Percentiles rank a stretch among this genome's conserved stretches.
Conservation (phyloP, 2,888 invertebrate species). For the Artemia sinica region DNA sequence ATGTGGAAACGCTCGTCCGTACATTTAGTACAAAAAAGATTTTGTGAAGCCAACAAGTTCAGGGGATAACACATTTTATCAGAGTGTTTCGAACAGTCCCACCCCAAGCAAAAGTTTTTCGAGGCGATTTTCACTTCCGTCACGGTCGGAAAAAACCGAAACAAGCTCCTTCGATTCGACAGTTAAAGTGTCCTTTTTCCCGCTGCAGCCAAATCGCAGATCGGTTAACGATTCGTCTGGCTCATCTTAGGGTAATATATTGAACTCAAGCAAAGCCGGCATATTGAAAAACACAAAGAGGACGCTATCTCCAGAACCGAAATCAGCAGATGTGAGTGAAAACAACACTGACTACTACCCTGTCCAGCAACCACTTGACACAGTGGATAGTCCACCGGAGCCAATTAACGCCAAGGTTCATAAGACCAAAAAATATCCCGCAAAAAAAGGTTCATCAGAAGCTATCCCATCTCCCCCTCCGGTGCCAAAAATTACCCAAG, state of each 20-base stretch:
- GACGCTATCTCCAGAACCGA: background rate
- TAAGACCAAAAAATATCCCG: background rate
- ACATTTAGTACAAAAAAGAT: background rate
- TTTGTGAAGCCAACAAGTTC: background rate
- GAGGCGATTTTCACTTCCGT: conserved; percentile 2
- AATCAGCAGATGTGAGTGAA: background rate
- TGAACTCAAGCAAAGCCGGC: background rate
- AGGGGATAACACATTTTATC: background rate
- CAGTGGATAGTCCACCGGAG: background rate
- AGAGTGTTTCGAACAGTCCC: background rate
- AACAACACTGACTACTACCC: background rate
- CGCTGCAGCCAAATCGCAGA: background rate
- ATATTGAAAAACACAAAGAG: background rate
- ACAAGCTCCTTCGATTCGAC: background rate
- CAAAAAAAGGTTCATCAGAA: background rate
- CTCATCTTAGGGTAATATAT: conserved; percentile 1
- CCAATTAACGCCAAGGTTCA: conserved; percentile 2
- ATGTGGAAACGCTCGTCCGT: background rate
- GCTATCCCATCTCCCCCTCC: background rate
- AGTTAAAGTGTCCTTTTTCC: background rate
- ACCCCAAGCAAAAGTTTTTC: background rate
- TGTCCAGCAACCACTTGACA: background rate
- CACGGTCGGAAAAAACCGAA: background rate
- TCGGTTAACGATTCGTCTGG: background rate
- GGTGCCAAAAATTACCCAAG: background rate